Evolutionary conservation across 2,113 vertebrate species (phyloP).

Genomic region (Rana temporaria): DNA sequence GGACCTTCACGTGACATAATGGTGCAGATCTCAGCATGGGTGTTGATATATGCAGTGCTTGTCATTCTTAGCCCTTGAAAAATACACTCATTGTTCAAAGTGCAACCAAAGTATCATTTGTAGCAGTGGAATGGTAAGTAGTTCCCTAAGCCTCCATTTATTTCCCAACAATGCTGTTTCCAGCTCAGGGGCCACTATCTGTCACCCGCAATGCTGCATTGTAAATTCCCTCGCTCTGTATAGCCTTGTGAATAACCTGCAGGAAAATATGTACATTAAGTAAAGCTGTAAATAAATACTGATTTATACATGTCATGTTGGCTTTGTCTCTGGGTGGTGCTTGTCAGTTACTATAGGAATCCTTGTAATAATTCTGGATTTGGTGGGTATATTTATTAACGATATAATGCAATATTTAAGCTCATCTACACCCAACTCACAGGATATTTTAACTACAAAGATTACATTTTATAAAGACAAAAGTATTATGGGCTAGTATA

Average conservation of each 20-base stretch:
- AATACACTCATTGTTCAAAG: not conserved
- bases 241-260: conserved; percentile 93
- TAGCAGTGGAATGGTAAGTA: conserved; percentile 5
- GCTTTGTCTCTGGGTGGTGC: not conserved
- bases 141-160: not conserved
- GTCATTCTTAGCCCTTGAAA: not conserved
- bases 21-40: too few species aligned
- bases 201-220: conserved; percentile 74
- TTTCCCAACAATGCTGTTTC: conserved; percentile 53
- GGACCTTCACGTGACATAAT: too few species aligned
- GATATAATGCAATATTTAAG: not conserved
- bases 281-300: conserved; percentile 94
- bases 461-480: not conserved
- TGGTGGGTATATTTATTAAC: not conserved
- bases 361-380: conserved; percentile 9
- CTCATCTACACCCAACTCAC: not conserved
- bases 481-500: not conserved
- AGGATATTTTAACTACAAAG: not conserved
- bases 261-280: conserved; percentile 87
- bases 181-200: conserved; percentile 69
- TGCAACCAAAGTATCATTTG: not conserved
- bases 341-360: not conserved
- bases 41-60: not conserved
- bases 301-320: conserved; percentile 78
- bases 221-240: conserved; percentile 85